phyloP scores from a whole-genome alignment of 2,113 vertebrate genomes.

The Nothocercus julius region DNA sequence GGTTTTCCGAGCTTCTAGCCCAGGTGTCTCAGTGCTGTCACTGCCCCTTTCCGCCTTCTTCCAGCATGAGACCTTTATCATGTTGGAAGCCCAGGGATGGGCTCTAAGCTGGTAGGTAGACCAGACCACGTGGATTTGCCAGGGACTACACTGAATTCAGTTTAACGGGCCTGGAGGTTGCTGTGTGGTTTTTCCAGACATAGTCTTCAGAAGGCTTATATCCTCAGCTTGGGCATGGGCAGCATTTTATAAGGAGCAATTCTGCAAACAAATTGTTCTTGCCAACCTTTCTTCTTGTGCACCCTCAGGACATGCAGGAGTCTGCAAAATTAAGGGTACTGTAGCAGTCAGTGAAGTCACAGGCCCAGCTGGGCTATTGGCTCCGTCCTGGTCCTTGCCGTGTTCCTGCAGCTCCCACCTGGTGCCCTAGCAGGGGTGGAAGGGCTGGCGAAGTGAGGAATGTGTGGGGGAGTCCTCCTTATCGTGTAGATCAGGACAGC shows the following conservation, averaged over 20 bases:
- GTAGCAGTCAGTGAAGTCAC: too few relatives aligned
- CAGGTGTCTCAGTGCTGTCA: not conserved
- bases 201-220: not conserved
- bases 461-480: too few relatives aligned
- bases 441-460: too few relatives aligned
- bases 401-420: too few relatives aligned
- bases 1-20: not conserved
- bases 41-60: not conserved
- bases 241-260: not conserved
- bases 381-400: too few relatives aligned
- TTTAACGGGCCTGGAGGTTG: not conserved
- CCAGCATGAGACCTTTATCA: not conserved
- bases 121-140: not conserved
- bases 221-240: not conserved
- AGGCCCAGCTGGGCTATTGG: too few relatives aligned
- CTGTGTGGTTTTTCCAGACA: not conserved
- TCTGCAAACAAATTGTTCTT: not conserved
- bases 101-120: not conserved
- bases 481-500: too few relatives aligned
- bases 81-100: not conserved
- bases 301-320: too few relatives aligned
- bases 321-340: too few relatives aligned
- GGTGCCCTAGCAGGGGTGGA: too few relatives aligned
- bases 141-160: not conserved
- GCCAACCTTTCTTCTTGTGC: too few relatives aligned